Percentiles rank a stretch among this genome's conserved stretches.
Evolutionary conservation across 2,888 invertebrate species (phyloP).

Genomic region (Leistus spinibarbis): DNA sequence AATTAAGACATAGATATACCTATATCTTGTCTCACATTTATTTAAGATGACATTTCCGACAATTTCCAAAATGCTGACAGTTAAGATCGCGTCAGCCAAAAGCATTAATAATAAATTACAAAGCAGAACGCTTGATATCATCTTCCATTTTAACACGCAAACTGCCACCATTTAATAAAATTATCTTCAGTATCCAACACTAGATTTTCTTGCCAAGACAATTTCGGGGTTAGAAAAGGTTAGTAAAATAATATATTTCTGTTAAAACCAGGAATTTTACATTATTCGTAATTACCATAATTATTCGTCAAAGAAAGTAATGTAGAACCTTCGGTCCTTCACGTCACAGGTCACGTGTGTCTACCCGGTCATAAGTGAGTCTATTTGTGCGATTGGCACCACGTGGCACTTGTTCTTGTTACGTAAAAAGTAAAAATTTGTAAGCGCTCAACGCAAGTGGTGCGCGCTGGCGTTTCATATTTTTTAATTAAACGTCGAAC

Average conservation of each 20-base stretch:
- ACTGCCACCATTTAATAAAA: no score
- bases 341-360: no score
- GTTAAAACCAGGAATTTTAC: no score
- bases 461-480: neutral
- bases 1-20: neutral
- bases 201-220: neutral
- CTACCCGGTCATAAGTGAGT: no score
- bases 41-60: neutral
- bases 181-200: neutral
- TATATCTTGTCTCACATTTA: neutral
- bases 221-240: neutral
- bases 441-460: neutral
- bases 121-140: neutral
- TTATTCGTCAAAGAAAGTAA: no score
- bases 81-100: neutral
- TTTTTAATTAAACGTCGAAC: conserved; percentile 7
- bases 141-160: neutral
- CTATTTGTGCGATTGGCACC: no score
- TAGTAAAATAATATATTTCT: neutral
- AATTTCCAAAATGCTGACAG: neutral
- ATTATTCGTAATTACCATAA: no score
- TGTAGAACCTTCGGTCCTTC: no score
- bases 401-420: no score
- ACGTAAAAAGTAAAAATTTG: neutral
- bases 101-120: neutral